phyloP scores from a whole-genome alignment of 1,140 invertebrate genomes.

The Eciton burchellii region DNA sequence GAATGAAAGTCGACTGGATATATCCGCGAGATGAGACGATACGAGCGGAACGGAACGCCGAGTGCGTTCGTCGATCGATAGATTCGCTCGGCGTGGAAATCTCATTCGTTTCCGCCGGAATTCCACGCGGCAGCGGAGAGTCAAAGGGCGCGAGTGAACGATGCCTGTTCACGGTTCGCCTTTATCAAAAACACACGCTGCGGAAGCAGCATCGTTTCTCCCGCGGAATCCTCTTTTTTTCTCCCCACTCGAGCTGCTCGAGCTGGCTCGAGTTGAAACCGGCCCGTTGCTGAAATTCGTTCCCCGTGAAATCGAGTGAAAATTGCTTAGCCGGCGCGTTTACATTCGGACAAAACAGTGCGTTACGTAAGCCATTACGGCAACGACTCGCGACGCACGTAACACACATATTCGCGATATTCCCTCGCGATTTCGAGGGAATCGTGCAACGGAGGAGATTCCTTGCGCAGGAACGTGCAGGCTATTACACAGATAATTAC shows the following conservation, averaged over 20 bases:
- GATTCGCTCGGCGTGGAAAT: conserved; percentile 23
- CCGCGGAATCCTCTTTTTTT: too few species aligned
- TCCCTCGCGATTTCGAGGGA: conserved; percentile 12
- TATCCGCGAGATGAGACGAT: conserved; percentile 27
- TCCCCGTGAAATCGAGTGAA: conserved; percentile 4
- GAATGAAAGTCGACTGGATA: background rate
- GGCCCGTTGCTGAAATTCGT: background rate
- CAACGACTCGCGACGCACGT: background rate
- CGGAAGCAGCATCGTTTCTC: background rate
- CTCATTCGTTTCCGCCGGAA: background rate
- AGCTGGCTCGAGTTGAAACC: too few species aligned
- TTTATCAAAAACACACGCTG: background rate
- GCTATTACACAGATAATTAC: conserved; percentile 11
- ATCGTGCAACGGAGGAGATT: conserved; percentile 13
- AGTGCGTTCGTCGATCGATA: conserved; percentile 26
- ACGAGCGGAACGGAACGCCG: background rate
- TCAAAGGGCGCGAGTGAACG: background rate
- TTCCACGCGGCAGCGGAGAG: background rate
- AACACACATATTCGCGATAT: conserved; percentile 18
- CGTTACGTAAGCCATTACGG: conserved; percentile 30
- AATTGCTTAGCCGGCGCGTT: background rate
- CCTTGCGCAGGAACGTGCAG: background rate
- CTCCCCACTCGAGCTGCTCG: too few species aligned
- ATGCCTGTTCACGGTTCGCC: background rate
- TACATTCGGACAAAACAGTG: conserved; percentile 21